Percentiles rank a stretch among this genome's conserved stretches.
phyloP scores from a whole-genome alignment of 1,140 invertebrate species.

The Phocides pigmalion region DNA sequence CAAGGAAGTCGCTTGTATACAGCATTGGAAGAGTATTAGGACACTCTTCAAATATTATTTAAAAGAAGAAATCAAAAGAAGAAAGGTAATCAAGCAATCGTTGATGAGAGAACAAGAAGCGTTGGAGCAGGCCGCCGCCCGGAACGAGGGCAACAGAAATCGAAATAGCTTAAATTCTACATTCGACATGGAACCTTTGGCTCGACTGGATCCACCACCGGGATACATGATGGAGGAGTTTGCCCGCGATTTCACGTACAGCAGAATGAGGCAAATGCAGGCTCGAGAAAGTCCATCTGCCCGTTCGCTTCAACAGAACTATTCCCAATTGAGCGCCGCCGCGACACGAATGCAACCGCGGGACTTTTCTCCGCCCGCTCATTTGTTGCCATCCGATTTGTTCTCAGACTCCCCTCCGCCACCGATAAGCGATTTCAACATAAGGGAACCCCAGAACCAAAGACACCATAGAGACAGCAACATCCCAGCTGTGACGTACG shows the following conservation, averaged over 20 bases:
- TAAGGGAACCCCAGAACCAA: too few relatives aligned
- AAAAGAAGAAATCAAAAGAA: not conserved
- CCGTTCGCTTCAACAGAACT: not conserved
- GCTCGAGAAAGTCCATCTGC: not conserved
- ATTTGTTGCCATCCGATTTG: slow-evolving; percentile 9
- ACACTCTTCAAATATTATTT: not conserved
- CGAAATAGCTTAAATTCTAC: too few relatives aligned
- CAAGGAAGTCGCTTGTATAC: not conserved
- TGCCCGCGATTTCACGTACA: not conserved
- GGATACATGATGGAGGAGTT: not conserved
- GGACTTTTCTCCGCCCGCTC: slow-evolving; percentile 11
- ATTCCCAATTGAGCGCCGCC: not conserved
- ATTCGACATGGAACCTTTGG: not conserved
- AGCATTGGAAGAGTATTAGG: not conserved
- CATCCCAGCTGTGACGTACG: not conserved
- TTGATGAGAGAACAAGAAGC: not conserved
- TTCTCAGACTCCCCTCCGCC: not conserved
- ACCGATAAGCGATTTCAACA: too few relatives aligned
- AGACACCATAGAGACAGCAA: too few relatives aligned
- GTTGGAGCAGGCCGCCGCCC: not conserved
- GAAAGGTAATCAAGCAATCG: not conserved
- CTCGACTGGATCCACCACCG: too few relatives aligned
- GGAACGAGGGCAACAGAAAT: not conserved
- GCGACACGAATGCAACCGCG: not conserved
- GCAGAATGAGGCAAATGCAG: not conserved